Percentiles rank a stretch among this genome's conserved stretches.
These are phyloP conservation scores for Sinhomidia bicolor DNA, from an alignment of 2,888 invertebrate genomes.

Conservation along the genomic window DNA sequence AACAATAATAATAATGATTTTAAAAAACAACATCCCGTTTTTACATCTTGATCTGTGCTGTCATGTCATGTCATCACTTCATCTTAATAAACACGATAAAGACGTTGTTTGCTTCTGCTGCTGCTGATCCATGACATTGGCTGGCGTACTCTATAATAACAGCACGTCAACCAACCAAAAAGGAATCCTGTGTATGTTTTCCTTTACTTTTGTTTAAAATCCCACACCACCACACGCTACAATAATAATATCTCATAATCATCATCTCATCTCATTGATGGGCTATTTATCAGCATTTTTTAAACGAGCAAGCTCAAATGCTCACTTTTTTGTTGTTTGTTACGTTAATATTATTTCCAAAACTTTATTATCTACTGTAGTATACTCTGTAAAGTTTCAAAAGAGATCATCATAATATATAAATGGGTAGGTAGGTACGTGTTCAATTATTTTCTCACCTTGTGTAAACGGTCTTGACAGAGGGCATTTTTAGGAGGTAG, in stretches of 20 bases:
- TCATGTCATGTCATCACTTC: conserved; percentile 67
- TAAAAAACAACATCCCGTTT: conserved; percentile 30
- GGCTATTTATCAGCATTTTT: too few species aligned
- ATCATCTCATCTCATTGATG: too few species aligned
- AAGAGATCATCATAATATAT: too few species aligned
- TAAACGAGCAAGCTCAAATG: too few species aligned
- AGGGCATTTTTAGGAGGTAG: background rate
- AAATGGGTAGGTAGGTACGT: background rate
- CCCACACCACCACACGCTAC: too few species aligned
- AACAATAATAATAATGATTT: conserved; percentile 33
- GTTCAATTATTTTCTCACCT: conserved; percentile 58
- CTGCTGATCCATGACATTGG: conserved; percentile 22
- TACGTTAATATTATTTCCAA: too few species aligned
- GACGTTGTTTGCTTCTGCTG: conserved; percentile 31
- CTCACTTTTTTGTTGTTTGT: too few species aligned
- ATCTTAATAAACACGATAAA: conserved; percentile 57
- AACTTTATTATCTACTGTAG: too few species aligned
- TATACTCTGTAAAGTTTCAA: background rate
- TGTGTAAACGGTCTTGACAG: conserved; percentile 65
- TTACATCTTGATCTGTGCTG: conserved; percentile 58
- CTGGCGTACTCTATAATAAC: background rate
- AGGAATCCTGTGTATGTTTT: background rate
- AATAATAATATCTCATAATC: too few species aligned
- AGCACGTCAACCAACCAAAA: background rate
- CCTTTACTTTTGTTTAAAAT: background rate